phyloP scores from a whole-genome alignment of 1,140 invertebrate species.

The Atopsyche davidsoni region DNA sequence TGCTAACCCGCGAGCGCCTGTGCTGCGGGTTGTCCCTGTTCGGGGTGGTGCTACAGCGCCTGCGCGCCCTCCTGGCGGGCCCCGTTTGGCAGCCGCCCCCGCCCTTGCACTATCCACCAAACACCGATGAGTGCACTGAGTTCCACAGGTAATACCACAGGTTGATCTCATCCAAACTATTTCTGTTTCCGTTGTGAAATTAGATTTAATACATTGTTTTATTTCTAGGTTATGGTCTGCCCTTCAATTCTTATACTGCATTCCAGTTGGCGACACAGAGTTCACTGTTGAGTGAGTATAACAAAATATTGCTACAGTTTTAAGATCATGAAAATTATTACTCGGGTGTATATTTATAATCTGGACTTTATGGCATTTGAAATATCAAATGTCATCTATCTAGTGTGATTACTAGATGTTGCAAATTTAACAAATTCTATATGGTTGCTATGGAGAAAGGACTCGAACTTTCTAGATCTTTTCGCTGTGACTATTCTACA shows the following conservation, averaged over 20 bases:
- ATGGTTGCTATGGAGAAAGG: too few relatives aligned
- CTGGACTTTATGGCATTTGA: too few relatives aligned
- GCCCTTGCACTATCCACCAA: slow-evolving; percentile 71
- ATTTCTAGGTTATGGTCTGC: slow-evolving; percentile 85
- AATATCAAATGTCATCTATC: too few relatives aligned
- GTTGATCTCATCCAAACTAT: background rate
- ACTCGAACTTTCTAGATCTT: too few relatives aligned
- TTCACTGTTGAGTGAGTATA: slow-evolving; percentile 89
- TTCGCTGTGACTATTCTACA: too few relatives aligned
- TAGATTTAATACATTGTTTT: background rate
- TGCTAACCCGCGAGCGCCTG: slow-evolving; percentile 91
- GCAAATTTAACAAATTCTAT: too few relatives aligned
- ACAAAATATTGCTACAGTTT: slow-evolving; percentile 7
- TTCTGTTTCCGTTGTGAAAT: background rate
- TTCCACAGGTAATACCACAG: slow-evolving; percentile 63
- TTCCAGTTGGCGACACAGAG: slow-evolving; percentile 94
- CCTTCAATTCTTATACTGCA: slow-evolving; percentile 97
- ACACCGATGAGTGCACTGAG: slow-evolving; percentile 95
- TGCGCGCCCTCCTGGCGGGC: slow-evolving; percentile 81
- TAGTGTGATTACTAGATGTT: too few relatives aligned
- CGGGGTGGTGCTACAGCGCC: slow-evolving; percentile 84
- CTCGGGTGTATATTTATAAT: too few relatives aligned
- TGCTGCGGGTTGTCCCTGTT: slow-evolving; percentile 99
- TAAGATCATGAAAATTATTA: slow-evolving; percentile 1
- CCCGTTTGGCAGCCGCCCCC: slow-evolving; percentile 83